Evolutionary conservation across 2,797 vertebrate species (phyloP).

Genomic region (Acanthurus tractus): DNA sequence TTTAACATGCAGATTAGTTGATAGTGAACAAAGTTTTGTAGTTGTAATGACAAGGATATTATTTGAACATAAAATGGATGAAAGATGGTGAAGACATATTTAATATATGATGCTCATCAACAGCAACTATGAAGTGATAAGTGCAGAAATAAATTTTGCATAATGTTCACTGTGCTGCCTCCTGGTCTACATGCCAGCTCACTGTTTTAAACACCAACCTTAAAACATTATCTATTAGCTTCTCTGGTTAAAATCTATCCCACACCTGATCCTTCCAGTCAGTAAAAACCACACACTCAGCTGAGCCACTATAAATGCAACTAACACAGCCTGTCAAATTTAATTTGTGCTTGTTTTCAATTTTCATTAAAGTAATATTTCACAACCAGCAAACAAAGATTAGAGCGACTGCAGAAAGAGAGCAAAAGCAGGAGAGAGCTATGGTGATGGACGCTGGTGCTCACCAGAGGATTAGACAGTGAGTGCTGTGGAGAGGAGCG

Average conservation of each 20-base stretch:
- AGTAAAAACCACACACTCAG: neutral
- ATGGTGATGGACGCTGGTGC: constrained; percentile 71
- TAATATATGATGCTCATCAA: neutral
- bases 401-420: neutral
- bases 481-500: constrained; percentile 97
- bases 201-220: neutral
- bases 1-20: neutral
- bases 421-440: constrained; percentile 15
- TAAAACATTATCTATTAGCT: constrained; percentile 1
- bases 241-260: neutral
- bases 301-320: neutral
- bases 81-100: neutral
- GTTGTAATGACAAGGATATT: constrained; percentile 2
- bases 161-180: neutral
- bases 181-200: neutral
- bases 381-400: neutral
- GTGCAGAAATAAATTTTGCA: neutral
- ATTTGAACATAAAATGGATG: constrained; percentile 13
- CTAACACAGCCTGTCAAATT: neutral
- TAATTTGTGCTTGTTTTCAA: neutral
- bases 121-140: neutral
- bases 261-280: neutral
- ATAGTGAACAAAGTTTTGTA: constrained; percentile 3
- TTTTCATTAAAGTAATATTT: neutral
- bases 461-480: constrained; percentile 97